Percentiles rank a stretch among this genome's conserved stretches.
These are phyloP conservation scores for Desmodus rotundus DNA, from an alignment of 2,113 vertebrate species.

Conservation along the genomic window DNA sequence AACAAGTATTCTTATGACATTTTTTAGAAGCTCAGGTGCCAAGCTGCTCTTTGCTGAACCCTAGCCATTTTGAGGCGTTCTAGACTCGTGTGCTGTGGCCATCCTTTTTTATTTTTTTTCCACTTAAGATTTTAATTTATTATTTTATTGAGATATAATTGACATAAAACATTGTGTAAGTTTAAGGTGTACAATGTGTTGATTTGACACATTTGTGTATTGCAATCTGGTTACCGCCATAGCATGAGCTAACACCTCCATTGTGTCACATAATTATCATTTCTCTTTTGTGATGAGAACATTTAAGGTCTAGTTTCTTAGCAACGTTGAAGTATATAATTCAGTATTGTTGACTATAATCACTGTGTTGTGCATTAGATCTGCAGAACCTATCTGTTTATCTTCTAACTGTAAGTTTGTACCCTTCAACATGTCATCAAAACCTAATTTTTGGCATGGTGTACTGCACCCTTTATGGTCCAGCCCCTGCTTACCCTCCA, in stretches of 20 bases:
- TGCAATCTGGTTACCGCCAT: not conserved
- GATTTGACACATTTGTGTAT: not conserved
- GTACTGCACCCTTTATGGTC: not conserved
- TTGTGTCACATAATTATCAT: not conserved
- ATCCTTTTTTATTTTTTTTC: not conserved
- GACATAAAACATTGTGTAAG: not conserved
- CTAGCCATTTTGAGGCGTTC: not conserved
- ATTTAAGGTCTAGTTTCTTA: not conserved
- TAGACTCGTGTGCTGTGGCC: not conserved
- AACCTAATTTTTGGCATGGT: too few species aligned
- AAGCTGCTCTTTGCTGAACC: not conserved
- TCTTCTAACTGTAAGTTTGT: not conserved
- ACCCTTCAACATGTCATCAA: not conserved
- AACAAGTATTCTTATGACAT: not conserved
- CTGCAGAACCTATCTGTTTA: not conserved
- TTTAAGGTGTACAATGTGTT: not conserved
- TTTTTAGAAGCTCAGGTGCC: not conserved
- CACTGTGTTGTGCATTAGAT: not conserved
- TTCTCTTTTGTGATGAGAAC: not conserved
- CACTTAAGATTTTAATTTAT: not conserved
- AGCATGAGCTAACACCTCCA: not conserved
- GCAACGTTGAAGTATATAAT: not conserved
- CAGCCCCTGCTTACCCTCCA: not conserved
- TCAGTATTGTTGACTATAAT: not conserved
- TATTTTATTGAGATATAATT: not conserved